Percentiles rank a stretch among this genome's conserved stretches.
phyloP scores from a whole-genome alignment of 2,888 invertebrate species.

The Hemistola chrysoprasaria region DNA sequence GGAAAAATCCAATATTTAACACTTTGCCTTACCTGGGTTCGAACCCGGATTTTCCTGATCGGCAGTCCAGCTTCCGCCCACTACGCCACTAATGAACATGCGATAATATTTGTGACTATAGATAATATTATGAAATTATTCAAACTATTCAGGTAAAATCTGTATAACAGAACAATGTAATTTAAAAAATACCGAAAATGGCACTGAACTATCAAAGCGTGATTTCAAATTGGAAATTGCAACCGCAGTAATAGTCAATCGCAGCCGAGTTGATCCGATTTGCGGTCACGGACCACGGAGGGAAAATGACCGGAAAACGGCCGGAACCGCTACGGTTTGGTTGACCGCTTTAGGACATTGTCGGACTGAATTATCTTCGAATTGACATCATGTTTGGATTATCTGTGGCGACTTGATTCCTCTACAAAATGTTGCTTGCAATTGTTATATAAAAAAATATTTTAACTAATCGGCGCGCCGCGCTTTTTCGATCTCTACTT shows the following conservation, averaged over 20 bases:
- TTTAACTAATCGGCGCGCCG: too few species aligned
- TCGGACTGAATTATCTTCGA: conserved; percentile 1
- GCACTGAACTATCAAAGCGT: conserved; percentile 30
- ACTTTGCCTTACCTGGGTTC: too few species aligned
- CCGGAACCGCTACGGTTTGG: conserved; percentile 25
- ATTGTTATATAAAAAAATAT: too few species aligned
- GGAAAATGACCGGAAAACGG: conserved; percentile 49
- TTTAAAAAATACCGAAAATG: conserved; percentile 24
- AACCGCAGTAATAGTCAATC: conserved; percentile 31
- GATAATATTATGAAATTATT: too few species aligned
- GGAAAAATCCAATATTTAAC: too few species aligned
- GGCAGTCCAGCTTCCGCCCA: too few species aligned
- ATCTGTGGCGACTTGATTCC: conserved; percentile 1
- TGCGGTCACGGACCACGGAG: conserved; percentile 41
- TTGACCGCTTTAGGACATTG: conserved; percentile 15
- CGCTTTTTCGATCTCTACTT: too few species aligned
- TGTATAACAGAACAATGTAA: conserved; percentile 9
- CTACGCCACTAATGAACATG: too few species aligned
- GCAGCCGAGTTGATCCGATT: conserved; percentile 47
- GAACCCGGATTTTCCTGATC: too few species aligned
- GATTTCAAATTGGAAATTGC: conserved; percentile 37
- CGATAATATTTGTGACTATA: too few species aligned
- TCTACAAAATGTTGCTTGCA: too few species aligned
- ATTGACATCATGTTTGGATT: conserved; percentile 7
- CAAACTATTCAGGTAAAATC: too few species aligned